A percentile compares a stretch with the other conserved stretches of the same genome.
phyloP scores from a whole-genome alignment of 2,797 vertebrate genomes.

The Leptodactylus fallax region DNA sequence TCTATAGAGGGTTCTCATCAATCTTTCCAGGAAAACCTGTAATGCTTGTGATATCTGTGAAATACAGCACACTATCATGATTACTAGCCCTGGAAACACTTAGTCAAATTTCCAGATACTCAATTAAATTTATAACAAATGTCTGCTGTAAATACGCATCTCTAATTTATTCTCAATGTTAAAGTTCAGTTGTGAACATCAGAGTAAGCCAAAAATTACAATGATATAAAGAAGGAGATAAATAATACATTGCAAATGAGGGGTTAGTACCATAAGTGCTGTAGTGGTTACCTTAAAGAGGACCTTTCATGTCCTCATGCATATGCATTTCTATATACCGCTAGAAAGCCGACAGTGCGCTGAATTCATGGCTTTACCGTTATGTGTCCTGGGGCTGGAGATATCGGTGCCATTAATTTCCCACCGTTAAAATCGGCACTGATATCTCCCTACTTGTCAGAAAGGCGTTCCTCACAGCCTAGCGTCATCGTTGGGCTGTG shows the following conservation, averaged over 20 bases:
- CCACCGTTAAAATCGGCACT: too few relatives aligned
- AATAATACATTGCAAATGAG: background rate
- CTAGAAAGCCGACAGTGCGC: too few relatives aligned
- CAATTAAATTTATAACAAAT: conserved; percentile 51
- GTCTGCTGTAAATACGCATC: conserved; percentile 31
- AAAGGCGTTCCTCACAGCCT: too few relatives aligned
- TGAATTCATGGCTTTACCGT: too few relatives aligned
- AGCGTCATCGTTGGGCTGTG: too few relatives aligned
- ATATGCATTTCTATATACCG: too few relatives aligned
- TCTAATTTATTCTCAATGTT: conserved; percentile 24
- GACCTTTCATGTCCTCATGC: too few relatives aligned
- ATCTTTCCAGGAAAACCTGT: conserved; percentile 46
- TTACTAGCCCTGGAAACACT: conserved; percentile 24
- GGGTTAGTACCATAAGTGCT: background rate
- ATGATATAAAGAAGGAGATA: conserved; percentile 19
- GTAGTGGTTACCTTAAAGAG: background rate
- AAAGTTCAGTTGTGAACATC: background rate
- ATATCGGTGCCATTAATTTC: too few relatives aligned
- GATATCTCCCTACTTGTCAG: too few relatives aligned
- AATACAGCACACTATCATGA: conserved; percentile 23
- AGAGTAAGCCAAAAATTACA: background rate
- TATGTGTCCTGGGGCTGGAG: too few relatives aligned
- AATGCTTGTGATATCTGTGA: conserved; percentile 32
- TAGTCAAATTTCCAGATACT: conserved; percentile 42
- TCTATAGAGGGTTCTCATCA: conserved; percentile 34